These are phyloP conservation scores for Lumbricus terrestris DNA, from an alignment of 2,888 invertebrate genomes.

Conservation along the genomic window DNA sequence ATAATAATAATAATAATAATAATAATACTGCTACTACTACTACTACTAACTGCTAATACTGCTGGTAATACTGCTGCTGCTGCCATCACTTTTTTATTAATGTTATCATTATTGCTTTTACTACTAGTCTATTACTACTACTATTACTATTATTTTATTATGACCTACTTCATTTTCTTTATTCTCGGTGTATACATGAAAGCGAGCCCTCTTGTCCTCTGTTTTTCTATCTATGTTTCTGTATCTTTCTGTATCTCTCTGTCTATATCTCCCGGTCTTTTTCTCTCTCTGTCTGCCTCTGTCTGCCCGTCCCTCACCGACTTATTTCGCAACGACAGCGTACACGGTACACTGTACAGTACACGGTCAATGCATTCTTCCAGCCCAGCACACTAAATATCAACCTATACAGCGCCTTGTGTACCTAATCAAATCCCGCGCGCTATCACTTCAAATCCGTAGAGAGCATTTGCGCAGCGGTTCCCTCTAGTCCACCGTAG, in stretches of 20 bases:
- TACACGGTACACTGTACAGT: background rate
- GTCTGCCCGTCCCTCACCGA: background rate
- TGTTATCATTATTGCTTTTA: too few relatives aligned
- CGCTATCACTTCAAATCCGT: background rate
- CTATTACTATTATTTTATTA: too few relatives aligned
- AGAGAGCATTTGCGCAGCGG: background rate
- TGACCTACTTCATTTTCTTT: too few relatives aligned
- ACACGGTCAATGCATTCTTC: background rate
- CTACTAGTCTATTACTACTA: too few relatives aligned
- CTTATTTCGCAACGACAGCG: background rate
- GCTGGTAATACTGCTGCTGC: too few relatives aligned
- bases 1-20: too few relatives aligned
- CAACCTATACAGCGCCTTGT: too few relatives aligned
- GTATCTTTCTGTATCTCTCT: constrained; percentile 20
- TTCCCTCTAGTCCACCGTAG: background rate
- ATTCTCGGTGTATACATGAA: background rate
- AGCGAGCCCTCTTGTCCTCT: background rate
- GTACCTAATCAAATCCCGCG: too few relatives aligned
- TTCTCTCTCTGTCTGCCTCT: constrained; percentile 22
- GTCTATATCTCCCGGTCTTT: background rate
- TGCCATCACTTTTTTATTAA: too few relatives aligned
- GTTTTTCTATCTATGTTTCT: constrained; percentile 24
- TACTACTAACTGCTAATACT: too few relatives aligned
- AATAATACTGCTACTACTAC: too few relatives aligned
- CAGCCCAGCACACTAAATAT: background rate